Percentiles rank a stretch among this genome's conserved stretches.
phyloP scores from a whole-genome alignment of 2,113 vertebrate genomes.

The Odocoileus hemionus region DNA sequence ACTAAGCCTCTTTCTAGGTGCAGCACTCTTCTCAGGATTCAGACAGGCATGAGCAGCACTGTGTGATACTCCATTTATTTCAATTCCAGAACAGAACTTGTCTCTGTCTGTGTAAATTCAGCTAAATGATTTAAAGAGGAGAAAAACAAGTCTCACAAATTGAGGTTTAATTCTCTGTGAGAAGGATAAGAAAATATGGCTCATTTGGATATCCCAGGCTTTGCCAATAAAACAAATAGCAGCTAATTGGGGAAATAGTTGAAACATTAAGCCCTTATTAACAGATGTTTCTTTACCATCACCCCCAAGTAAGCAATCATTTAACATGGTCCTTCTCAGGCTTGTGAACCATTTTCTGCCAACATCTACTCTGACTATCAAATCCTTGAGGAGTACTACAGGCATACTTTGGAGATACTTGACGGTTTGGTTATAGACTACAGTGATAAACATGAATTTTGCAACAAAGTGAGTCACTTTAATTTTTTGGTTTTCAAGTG shows the following conservation, averaged over 20 bases:
- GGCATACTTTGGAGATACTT: not conserved
- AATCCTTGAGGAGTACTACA: not conserved
- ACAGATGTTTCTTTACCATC: not conserved
- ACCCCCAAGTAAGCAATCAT: not conserved
- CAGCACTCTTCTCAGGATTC: not conserved
- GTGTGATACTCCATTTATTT: not conserved
- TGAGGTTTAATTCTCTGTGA: not conserved
- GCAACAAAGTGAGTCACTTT: not conserved
- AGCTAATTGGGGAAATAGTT: not conserved
- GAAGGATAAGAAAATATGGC: not conserved
- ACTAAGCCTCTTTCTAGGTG: not conserved
- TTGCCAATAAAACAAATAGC: not conserved
- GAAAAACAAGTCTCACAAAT: not conserved
- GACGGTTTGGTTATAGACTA: not conserved
- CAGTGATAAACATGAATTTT: not conserved
- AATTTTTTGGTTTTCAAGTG: not conserved
- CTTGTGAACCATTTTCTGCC: not conserved
- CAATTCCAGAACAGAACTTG: not conserved
- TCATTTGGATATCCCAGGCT: not conserved
- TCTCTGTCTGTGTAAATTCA: not conserved
- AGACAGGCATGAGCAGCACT: not conserved
- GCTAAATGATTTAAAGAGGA: not conserved
- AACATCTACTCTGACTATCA: not conserved
- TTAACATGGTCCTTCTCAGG: not conserved
- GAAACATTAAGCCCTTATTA: not conserved